Percentiles rank a stretch among this genome's conserved stretches.
These are phyloP conservation scores for Drosophila novamexicana DNA, from an alignment of 1,140 invertebrate species.

Conservation along the genomic window DNA sequence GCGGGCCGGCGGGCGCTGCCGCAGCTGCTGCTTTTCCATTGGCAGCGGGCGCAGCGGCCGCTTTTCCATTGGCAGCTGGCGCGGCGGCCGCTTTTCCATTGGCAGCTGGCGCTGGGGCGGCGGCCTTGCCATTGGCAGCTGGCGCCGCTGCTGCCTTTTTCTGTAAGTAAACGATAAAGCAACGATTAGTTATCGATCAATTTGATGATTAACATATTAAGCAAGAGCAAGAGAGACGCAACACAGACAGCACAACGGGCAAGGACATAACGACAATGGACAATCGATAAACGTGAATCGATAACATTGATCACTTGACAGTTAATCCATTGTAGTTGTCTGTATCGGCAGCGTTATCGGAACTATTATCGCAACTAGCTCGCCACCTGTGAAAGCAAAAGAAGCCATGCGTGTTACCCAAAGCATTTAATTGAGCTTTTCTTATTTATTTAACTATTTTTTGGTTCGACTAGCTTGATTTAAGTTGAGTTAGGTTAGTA, in stretches of 20 bases:
- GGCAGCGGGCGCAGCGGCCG: constrained; percentile 62
- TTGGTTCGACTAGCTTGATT: not conserved
- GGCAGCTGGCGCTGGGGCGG: constrained; percentile 50
- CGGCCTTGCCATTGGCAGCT: constrained; percentile 36
- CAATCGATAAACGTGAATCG: constrained; percentile 64
- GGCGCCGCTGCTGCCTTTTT: constrained; percentile 61
- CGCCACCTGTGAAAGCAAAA: constrained; percentile 57
- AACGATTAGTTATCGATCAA: constrained; percentile 6
- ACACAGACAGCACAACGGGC: constrained; percentile 33
- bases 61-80: constrained; percentile 50
- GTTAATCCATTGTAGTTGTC: constrained; percentile 39
- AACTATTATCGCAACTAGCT: constrained; percentile 1
- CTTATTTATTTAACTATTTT: not conserved
- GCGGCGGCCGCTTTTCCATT: constrained; percentile 55
- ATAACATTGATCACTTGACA: constrained; percentile 57
- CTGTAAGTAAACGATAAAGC: constrained; percentile 45
- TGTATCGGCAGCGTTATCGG: constrained; percentile 19
- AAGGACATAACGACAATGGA: constrained; percentile 29
- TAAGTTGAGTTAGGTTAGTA: not conserved
- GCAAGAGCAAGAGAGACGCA: constrained; percentile 1
- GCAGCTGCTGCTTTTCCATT: constrained; percentile 60
- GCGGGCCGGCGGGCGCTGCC: constrained; percentile 72
- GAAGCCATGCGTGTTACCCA: constrained; percentile 16
- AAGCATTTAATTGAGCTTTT: constrained; percentile 1
- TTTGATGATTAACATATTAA: not conserved